Base-by-base conservation (phyloP, 2,888 invertebrate genomes). In the Mystacides longicornis region DNA sequence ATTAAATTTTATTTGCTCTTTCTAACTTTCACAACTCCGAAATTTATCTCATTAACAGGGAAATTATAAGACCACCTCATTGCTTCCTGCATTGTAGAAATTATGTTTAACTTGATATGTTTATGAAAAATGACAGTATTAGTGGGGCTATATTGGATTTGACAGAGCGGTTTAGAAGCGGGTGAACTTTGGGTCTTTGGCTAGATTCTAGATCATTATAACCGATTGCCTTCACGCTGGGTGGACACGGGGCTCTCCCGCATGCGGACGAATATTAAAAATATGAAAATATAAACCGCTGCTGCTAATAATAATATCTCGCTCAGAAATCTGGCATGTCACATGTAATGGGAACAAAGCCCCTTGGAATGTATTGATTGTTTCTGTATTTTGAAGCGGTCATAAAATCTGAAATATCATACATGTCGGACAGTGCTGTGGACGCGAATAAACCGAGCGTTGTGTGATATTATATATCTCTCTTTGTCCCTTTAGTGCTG, bases 371-470 rank as follows among this genome's bases (percentile, higher is more conserved):
- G 55, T 58, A 58, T 58, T 55, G 58, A 58, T 58, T 55, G 43
- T 55, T 56, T 55, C 49, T 58, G 55, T 55, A 51, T 58, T 55
- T 53, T 50, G 58, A 58, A 53, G 58, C 52, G 51, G 52, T 58
- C 58, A 43, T 53, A 55, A 58, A 58, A 58, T 58, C 58, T 51
- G 53, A 58, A 55, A 53, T 49, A 55, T 58, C 55, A 52, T 51
- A 49, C 43, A 54, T 33, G 49, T 19, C 33, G 50, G 51, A 51
- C 51, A 55, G 51, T 23, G 21, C 9, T 37, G 37, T 37, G 37
- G 37, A n/a, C 37, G 16, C 16, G 37, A 37, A 37, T 37, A 37
- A 37, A 37, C 37, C 37, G 37, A 37, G 37, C 37, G 37, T 37
- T 37, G n/a, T 14, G 16, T 37, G 16, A 37, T 37, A 37, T 37